Conservation (phyloP, 2,113 vertebrate species). For the Okapia johnstoni region DNA sequence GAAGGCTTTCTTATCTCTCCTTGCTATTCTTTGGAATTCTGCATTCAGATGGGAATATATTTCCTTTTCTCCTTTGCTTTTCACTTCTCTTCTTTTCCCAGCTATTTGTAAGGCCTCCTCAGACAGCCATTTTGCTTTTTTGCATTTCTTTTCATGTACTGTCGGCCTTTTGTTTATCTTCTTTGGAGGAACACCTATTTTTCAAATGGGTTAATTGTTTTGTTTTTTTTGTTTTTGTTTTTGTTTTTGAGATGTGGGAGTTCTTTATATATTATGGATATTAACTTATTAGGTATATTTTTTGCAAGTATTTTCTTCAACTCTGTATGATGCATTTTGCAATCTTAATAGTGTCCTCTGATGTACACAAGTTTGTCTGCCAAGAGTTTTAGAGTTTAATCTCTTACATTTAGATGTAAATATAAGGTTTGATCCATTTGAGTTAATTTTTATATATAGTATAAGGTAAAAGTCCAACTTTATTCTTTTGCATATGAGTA, state of each 20-base stretch:
- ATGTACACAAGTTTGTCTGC: neutral
- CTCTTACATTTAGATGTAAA: neutral
- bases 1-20: too few species aligned
- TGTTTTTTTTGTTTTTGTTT: neutral
- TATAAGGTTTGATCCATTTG: neutral
- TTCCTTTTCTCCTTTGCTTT: too few species aligned
- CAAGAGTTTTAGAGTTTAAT: neutral
- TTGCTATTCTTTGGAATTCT: too few species aligned
- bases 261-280: neutral
- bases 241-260: neutral
- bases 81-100: too few species aligned
- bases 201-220: neutral
- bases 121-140: too few species aligned
- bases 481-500: neutral
- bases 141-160: neutral
- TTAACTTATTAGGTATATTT: neutral
- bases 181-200: neutral
- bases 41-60: too few species aligned
- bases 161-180: neutral
- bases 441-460: neutral
- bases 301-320: neutral
- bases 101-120: too few species aligned
- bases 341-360: neutral
- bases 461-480: neutral
- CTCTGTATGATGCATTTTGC: neutral